Conservation (phyloP, 2,113 vertebrate genomes). For the Bombycilla garrulus region DNA sequence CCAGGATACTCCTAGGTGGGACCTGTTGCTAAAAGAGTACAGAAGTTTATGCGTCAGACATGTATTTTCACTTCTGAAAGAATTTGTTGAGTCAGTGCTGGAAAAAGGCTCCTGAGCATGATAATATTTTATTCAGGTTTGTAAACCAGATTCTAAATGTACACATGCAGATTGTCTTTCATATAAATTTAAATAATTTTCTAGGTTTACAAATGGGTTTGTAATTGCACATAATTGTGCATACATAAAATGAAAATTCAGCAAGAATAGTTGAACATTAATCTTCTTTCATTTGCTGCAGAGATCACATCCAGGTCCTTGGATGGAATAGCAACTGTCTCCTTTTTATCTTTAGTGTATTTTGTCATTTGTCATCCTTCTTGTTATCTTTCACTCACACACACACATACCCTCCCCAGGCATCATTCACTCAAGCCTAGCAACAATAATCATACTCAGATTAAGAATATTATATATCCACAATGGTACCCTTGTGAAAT, state of each 20-base stretch:
- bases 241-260: background rate
- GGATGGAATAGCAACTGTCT: background rate
- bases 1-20: background rate
- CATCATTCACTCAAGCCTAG: background rate
- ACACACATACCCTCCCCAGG: accelerated
- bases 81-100: background rate
- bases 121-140: background rate
- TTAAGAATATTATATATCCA: background rate
- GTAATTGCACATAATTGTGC: background rate
- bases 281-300: background rate
- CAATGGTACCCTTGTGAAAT: background rate
- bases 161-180: background rate
- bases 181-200: background rate
- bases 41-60: background rate
- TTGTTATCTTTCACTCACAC: background rate
- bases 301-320: background rate
- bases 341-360: background rate
- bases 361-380: background rate
- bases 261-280: background rate
- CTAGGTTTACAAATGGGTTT: background rate
- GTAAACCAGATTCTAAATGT: background rate
- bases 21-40: background rate
- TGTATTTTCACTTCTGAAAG: background rate
- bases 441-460: background rate
- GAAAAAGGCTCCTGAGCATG: background rate